Evolutionary conservation across 2,113 vertebrate genomes (phyloP).

Genomic region (Myrmophylax atrothorax): DNA sequence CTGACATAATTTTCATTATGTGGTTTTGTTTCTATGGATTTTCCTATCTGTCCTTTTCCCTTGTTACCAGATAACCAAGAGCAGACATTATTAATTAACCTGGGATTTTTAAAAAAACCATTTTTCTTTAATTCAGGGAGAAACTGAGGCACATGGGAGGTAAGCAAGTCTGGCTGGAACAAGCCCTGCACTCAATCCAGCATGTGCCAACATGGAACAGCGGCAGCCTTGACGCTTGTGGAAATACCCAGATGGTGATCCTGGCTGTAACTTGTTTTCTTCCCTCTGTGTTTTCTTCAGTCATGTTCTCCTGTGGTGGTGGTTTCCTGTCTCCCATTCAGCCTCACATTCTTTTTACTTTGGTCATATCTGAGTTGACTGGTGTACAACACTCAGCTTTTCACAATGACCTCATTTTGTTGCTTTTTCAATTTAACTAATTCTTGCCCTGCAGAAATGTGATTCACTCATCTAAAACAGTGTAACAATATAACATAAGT

Average conservation of each 20-base stretch:
- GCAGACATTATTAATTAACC: background rate
- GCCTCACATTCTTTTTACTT: background rate
- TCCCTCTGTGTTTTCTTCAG: background rate
- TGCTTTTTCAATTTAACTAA: background rate
- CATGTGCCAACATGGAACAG: background rate
- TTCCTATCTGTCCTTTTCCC: background rate
- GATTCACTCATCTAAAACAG: background rate
- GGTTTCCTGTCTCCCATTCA: background rate
- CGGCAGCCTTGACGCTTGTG: background rate
- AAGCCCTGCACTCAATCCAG: background rate
- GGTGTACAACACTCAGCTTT: background rate
- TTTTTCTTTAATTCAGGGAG: background rate
- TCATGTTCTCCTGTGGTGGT: background rate
- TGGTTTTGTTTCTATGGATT: background rate
- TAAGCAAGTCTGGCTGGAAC: background rate
- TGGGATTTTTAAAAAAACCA: background rate
- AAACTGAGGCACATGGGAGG: background rate
- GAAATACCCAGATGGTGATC: background rate
- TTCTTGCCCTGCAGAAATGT: background rate
- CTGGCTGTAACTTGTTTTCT: background rate
- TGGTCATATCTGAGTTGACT: background rate
- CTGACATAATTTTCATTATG: background rate
- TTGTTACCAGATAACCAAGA: background rate
- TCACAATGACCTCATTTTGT: background rate
- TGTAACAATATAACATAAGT: rapidly evolving